Evolutionary conservation across 2,797 vertebrate genomes (phyloP).

Genomic region (Eidolon dupreanum): DNA sequence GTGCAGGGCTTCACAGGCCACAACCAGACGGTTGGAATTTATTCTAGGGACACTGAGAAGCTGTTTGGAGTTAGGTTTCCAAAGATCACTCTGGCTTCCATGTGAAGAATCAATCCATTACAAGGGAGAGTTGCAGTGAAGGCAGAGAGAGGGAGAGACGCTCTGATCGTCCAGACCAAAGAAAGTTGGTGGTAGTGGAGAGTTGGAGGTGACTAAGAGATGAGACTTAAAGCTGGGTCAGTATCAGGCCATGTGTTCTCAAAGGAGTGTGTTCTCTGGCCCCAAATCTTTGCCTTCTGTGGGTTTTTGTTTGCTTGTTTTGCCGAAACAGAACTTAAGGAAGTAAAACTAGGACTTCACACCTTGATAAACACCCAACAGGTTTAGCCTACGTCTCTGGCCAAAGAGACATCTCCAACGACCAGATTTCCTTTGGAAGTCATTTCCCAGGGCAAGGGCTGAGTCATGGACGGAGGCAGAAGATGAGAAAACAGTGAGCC

Average conservation of each 20-base stretch:
- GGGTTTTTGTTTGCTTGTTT: no score
- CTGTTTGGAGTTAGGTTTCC: background rate
- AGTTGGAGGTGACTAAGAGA: background rate
- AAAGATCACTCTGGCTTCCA: background rate
- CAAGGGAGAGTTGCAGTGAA: background rate
- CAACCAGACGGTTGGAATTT: fast-evolving
- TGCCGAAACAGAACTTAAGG: background rate
- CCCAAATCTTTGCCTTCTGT: background rate
- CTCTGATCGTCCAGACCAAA: background rate
- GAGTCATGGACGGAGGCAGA: background rate
- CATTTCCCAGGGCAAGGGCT: background rate
- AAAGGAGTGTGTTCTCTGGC: background rate
- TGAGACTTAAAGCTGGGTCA: background rate
- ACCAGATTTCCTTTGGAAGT: background rate
- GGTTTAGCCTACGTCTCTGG: background rate
- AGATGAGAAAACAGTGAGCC: background rate
- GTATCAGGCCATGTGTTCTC: background rate
- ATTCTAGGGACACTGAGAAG: background rate
- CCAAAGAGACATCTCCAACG: background rate
- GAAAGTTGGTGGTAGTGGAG: background rate
- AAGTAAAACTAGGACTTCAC: background rate
- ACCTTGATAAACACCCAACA: background rate
- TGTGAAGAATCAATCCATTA: background rate
- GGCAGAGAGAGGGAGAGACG: background rate
- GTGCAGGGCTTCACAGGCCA: background rate